Base-by-base conservation (phyloP, 2,797 vertebrate genomes). In the Spea hammondii region DNA sequence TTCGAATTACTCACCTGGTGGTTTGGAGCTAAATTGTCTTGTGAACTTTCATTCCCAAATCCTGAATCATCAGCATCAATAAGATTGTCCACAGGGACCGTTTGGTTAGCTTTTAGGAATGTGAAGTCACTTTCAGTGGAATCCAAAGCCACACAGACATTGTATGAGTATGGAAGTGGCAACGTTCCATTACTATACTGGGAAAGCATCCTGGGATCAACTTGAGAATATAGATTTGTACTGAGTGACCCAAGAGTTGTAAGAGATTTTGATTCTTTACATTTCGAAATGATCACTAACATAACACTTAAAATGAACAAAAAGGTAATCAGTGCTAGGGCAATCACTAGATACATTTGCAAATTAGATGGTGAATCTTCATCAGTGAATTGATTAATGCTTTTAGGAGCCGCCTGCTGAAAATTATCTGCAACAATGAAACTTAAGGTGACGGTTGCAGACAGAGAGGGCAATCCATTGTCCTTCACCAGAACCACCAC, bases 401-500 rank as follows among this genome's bases (percentile, higher is more conserved):
- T 6, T n/a, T 71, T n/a, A 6, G 83, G 12, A 45, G 77, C 70
- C 1, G 74, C 66, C 49, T 84, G 78, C 47, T 80, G 59, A 48
- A 78, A 5, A 69, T 78, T 84, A 64, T 88, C 86, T 0, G 86
- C 85, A 6, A 89, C 83, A 5, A 88, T 65, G 7, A 89, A 60
- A 14, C 10, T 82, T n/a, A 89, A 70, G 0, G 83, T 84, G 4
- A 78, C 72, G 0, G 92, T 94, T 81, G 88, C 91, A 84, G 96
- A 97, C 62, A 92, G 93, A 0, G 92, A 86, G 0, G 96, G 95
- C 65, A 94, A 86, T 0, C 97, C 97, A 0, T 95, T 95, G 88
- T 99, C 97, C 69, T 78, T 91, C 84, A 99, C 93, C 49, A 95
- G 88, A 82, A 99, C 83, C 8, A 92, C 13, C 51, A 99, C 91